These are phyloP conservation scores for Pachypeltis micranthus DNA, from an alignment of 1,140 invertebrate species.

Conservation along the genomic window DNA sequence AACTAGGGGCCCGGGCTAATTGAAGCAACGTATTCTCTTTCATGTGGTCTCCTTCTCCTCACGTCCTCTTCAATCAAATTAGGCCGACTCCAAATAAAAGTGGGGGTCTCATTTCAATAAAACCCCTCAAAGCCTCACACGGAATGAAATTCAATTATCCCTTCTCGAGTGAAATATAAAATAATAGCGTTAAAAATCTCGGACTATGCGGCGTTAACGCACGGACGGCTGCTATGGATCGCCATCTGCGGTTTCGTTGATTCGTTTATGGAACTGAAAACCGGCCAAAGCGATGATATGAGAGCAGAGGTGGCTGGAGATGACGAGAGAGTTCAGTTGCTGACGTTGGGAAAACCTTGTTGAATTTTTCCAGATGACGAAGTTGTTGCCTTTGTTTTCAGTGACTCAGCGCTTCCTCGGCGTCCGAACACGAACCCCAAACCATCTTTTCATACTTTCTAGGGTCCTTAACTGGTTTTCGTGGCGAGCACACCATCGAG, in stretches of 20 bases:
- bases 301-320: too few species aligned
- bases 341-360: too few species aligned
- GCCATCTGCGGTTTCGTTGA: background rate
- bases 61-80: constrained; percentile 4
- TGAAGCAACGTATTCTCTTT: constrained; percentile 8
- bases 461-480: too few species aligned
- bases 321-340: too few species aligned
- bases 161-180: constrained; percentile 3
- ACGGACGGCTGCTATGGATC: background rate
- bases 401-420: too few species aligned
- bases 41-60: constrained; percentile 7
- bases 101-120: constrained; percentile 3
- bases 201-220: background rate
- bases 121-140: constrained; percentile 8
- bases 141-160: constrained; percentile 4
- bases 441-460: too few species aligned
- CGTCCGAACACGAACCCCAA: too few species aligned
- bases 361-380: too few species aligned
- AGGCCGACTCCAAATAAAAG: constrained; percentile 4
- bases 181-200: background rate
- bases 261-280: background rate
- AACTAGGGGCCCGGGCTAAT: background rate
- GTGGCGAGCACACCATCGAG: too few species aligned
- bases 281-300: too few species aligned
- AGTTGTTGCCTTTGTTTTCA: too few species aligned